Evolutionary conservation across 2,113 vertebrate species (phyloP).

Genomic region (Brachypodius melanocephalos): DNA sequence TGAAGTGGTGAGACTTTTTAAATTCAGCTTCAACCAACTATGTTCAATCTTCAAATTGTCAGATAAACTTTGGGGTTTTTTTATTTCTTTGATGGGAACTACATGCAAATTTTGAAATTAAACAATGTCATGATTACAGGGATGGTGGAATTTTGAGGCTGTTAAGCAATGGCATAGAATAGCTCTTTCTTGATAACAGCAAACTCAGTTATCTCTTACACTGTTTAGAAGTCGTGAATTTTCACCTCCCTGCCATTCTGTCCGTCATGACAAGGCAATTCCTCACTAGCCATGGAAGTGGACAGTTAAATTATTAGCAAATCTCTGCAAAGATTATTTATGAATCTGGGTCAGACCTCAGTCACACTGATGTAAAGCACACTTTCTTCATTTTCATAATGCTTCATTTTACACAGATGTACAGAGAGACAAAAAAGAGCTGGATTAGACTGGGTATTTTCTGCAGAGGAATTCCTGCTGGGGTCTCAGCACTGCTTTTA

Average conservation of each 20-base stretch:
- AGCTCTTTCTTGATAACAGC: not conserved
- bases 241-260: not conserved
- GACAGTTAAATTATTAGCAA: not conserved
- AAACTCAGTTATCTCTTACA: not conserved
- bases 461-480: not conserved
- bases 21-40: not conserved
- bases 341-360: not conserved
- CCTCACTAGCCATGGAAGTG: not conserved
- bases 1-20: not conserved
- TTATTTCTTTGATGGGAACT: not conserved
- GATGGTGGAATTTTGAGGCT: not conserved
- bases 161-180: not conserved
- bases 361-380: not conserved
- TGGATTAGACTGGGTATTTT: not conserved
- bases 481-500: not conserved
- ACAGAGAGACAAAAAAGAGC: not conserved
- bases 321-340: not conserved
- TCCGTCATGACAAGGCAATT: not conserved
- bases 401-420: not conserved
- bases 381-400: not conserved
- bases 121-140: not conserved
- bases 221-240: not conserved
- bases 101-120: not conserved
- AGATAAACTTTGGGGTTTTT: not conserved
- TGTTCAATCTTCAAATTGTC: not conserved